phyloP scores from a whole-genome alignment of 1,140 invertebrate species.

The Drosophila tani region DNA sequence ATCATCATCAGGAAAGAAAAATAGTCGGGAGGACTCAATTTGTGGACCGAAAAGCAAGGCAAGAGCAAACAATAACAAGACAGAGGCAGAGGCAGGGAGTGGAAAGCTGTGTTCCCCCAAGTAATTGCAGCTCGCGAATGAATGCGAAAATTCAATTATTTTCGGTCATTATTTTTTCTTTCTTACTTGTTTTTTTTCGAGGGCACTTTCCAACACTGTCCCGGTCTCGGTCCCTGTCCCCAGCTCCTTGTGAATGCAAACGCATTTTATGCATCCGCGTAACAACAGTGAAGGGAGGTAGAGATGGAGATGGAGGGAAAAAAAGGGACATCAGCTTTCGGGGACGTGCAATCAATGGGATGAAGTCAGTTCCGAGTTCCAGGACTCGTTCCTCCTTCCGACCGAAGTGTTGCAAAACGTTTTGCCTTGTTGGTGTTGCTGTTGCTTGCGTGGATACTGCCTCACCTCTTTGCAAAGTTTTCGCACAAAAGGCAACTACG shows the following conservation, averaged over 20 bases:
- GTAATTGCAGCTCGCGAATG: conserved; percentile 69
- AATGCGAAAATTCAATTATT: conserved; percentile 77
- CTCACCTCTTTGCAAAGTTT: conserved; percentile 65
- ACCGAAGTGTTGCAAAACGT: conserved; percentile 69
- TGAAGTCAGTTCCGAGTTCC: conserved; percentile 26
- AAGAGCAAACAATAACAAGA: conserved; percentile 26
- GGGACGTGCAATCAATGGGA: conserved; percentile 70
- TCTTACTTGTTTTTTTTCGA: conserved; percentile 28
- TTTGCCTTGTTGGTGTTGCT: conserved; percentile 32
- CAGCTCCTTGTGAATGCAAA: conserved; percentile 16
- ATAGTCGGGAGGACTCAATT: conserved; percentile 15
- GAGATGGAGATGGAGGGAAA: no score
- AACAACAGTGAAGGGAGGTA: background rate
- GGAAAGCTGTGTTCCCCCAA: conserved; percentile 32
- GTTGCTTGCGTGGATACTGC: conserved; percentile 22
- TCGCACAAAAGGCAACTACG: conserved; percentile 72
- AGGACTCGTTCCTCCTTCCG: conserved; percentile 21
- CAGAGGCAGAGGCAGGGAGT: background rate
- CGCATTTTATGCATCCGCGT: conserved; percentile 45
- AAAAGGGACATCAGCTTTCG: conserved; percentile 33
- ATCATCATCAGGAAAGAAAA: background rate
- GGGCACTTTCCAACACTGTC: conserved; percentile 53
- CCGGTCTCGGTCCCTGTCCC: background rate
- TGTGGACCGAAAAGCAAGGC: conserved; percentile 2
- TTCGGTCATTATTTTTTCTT: conserved; percentile 60